A percentile compares a stretch with the other conserved stretches of the same genome.
Conservation (phyloP, 2,113 vertebrate species). For the Calonectris borealis region DNA sequence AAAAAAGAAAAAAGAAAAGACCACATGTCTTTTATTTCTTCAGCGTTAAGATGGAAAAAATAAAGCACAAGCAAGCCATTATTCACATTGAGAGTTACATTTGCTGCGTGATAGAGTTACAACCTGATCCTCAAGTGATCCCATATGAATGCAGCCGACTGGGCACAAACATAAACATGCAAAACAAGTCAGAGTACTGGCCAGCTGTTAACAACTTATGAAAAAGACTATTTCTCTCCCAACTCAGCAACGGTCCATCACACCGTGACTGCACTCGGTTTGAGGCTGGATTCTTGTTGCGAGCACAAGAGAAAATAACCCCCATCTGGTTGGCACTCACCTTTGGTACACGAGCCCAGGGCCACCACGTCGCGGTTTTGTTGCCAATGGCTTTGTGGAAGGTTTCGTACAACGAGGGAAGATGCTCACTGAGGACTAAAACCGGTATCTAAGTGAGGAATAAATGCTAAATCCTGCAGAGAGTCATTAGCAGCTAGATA, state of each 20-base stretch:
- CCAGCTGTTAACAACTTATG: neutral
- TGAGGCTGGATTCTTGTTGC: accelerated
- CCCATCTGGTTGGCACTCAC: neutral
- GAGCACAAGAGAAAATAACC: neutral
- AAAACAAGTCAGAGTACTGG: neutral
- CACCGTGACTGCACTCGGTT: neutral
- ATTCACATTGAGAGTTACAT: neutral
- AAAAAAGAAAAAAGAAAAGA: neutral
- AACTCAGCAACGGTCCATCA: neutral
- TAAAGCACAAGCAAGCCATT: neutral
- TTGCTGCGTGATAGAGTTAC: neutral
- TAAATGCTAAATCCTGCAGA: neutral
- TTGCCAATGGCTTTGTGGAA: accelerated
- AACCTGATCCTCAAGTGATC: neutral
- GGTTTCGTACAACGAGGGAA: accelerated
- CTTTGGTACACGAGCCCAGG: accelerated
- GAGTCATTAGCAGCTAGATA: neutral
- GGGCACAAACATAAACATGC: neutral
- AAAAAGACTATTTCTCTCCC: conserved; percentile 10
- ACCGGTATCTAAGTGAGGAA: neutral
- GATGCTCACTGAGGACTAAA: neutral
- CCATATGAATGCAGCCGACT: neutral
- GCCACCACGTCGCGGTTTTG: accelerated
- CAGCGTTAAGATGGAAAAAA: neutral
- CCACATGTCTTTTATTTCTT: neutral